Percentiles rank a stretch among this genome's conserved stretches.
Conservation (phyloP, 1,140 invertebrate genomes). For the Neodiprion virginianus region DNA sequence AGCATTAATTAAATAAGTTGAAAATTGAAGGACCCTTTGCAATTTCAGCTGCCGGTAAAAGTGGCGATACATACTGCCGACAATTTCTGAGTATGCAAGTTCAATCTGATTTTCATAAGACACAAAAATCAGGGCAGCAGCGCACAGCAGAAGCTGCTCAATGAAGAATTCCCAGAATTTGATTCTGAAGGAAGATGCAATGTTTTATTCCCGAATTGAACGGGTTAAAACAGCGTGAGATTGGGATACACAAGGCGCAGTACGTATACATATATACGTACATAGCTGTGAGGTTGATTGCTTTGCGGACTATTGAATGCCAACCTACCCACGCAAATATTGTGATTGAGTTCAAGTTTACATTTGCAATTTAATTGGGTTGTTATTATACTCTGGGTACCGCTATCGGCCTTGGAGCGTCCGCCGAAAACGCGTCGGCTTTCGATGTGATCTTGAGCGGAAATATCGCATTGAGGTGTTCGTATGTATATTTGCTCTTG, state of each 20-base stretch:
- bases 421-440: too few relatives aligned
- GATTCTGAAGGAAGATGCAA: not conserved
- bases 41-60: too few relatives aligned
- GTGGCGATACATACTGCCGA: too few relatives aligned
- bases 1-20: too few relatives aligned
- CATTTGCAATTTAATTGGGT: constrained; percentile 4
- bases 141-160: not conserved
- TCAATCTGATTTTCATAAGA: too few relatives aligned
- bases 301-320: not conserved
- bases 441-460: not conserved
- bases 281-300: not conserved
- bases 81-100: too few relatives aligned
- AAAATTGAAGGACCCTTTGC: too few relatives aligned
- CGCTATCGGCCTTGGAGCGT: not conserved
- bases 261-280: not conserved
- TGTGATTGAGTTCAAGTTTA: constrained; percentile 7
- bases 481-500: not conserved
- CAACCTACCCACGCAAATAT: constrained; percentile 1
- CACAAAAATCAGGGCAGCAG: too few relatives aligned
- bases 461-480: not conserved
- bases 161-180: not conserved
- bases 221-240: not conserved
- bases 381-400: not conserved
- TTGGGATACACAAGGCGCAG: too few relatives aligned
- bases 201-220: not conserved